Base-by-base conservation (phyloP, 2,888 invertebrate genomes). In the Ormyrus pomaceus region DNA sequence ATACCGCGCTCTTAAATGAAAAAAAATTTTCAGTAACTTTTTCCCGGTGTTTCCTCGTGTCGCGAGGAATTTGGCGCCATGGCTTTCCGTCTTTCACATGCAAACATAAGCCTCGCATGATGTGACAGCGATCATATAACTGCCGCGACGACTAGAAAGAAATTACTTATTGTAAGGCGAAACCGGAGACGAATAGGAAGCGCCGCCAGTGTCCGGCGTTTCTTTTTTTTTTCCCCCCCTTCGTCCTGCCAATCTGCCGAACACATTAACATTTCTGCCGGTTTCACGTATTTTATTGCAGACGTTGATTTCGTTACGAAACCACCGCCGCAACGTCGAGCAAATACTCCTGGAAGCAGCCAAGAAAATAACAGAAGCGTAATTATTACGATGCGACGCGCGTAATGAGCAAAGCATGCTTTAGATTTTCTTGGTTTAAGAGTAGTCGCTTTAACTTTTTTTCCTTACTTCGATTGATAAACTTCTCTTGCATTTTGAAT, bases 41-140 rank as follows among this genome's bases (percentile, higher is more conserved):
- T 34, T 34, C 34, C 34, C 34, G 34, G 4, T 34, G 34, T 34
- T 34, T 34, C 34, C 34, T 34, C 34, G 34, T 4, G 34, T 3
- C 34, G 34, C 34, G 34, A 34, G 34, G 11, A 6, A 11, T 9
- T n/a, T 7, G 48, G 11, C 19, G 56, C 55, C 34, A 34, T 3
- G 6, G 7, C 45, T 70, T 70, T 77, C 56, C 69, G 53, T 64
- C 69, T 71, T 71, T 74, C 70, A 66, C 66, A 74, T 64, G 85
- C 85, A 84, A 82, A 85, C 84, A 83, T 81, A 84, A 84, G 84
- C 83, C 78, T 85, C 83, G 85, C 83, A 80, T 76, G 84, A 84
- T 85, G 8, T 19, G 81, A 66, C 73, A 76, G 80, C 77, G 84
- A 84, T 87, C 87, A 85, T 86, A 86, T 87, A 86, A 86, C 86